phyloP scores from a whole-genome alignment of 2,797 vertebrate genomes.

The Aythya fuligula region DNA sequence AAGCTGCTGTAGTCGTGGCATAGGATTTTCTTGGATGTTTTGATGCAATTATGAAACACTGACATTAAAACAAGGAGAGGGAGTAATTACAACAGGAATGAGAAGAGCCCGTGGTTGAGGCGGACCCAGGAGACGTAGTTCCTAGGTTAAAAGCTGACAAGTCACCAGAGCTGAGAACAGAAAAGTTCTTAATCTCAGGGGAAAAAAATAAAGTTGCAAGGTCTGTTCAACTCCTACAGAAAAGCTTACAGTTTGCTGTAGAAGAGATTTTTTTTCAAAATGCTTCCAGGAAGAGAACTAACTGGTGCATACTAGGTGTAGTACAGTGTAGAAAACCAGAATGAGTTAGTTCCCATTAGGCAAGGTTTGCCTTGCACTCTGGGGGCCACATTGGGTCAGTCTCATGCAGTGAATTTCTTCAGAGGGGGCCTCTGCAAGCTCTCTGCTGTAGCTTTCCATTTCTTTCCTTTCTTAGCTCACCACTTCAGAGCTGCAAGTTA shows the following conservation, averaged over 20 bases:
- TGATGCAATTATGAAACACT: background rate
- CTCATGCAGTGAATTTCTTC: background rate
- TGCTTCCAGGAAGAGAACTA: background rate
- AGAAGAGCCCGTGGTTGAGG: background rate
- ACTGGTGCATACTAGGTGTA: background rate
- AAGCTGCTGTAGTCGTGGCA: background rate
- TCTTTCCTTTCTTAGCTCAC: background rate
- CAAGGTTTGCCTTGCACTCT: background rate
- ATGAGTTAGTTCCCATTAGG: background rate
- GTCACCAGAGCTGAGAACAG: background rate
- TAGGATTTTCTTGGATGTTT: background rate
- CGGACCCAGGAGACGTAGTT: background rate
- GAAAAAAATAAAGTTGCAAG: background rate
- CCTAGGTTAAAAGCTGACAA: background rate
- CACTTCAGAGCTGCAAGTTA: background rate
- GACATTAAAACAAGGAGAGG: background rate
- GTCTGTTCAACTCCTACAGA: background rate
- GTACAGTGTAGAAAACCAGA: background rate
- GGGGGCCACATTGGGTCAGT: background rate
- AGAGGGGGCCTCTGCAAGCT: background rate
- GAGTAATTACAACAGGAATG: background rate
- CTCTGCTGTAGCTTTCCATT: background rate
- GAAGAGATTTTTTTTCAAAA: too few relatives aligned
- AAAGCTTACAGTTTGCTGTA: background rate
- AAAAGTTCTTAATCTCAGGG: background rate